Conservation (phyloP, 2,113 vertebrate genomes). For the Gallinago jamesoni region DNA sequence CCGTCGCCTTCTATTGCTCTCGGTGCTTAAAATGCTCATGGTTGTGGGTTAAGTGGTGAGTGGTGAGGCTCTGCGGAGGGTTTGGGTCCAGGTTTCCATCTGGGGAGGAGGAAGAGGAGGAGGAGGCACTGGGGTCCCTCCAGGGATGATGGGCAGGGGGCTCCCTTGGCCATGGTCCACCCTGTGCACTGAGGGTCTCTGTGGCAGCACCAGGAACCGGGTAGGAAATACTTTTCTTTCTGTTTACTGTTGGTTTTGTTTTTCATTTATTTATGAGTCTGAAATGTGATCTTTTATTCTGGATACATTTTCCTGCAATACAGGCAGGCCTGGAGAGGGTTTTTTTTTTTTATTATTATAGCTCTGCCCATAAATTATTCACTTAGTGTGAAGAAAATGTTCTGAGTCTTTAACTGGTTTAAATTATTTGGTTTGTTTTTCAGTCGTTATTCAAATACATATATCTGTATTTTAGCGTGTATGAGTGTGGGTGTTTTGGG, state of each 20-base stretch:
- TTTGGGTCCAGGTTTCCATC: background rate
- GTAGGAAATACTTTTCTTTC: background rate
- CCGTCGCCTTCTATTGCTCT: accelerated
- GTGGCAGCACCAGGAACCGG: background rate
- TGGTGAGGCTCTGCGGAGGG: accelerated
- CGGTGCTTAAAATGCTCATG: accelerated
- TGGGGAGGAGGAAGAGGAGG: background rate
- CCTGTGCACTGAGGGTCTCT: background rate
- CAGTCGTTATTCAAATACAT: background rate
- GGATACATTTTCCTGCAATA: slow-evolving; percentile 39
- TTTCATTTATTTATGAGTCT: slow-evolving; percentile 69
- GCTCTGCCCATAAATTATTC: slow-evolving; percentile 72
- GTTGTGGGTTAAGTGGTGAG: background rate
- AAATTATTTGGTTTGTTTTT: slow-evolving; percentile 68
- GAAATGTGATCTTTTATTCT: slow-evolving; percentile 62
- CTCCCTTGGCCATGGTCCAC: background rate
- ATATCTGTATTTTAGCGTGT: background rate
- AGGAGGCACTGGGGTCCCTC: background rate
- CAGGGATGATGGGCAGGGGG: background rate
- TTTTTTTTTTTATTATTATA: slow-evolving; percentile 5
- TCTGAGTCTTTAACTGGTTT: slow-evolving; percentile 70
- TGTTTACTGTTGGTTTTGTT: slow-evolving; percentile 36
- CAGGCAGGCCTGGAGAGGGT: slow-evolving; percentile 27
- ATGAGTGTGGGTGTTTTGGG: background rate
- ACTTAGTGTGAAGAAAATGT: slow-evolving; percentile 59